Base-by-base conservation (phyloP, 2,797 vertebrate species). In the Acanthis flammea region DNA sequence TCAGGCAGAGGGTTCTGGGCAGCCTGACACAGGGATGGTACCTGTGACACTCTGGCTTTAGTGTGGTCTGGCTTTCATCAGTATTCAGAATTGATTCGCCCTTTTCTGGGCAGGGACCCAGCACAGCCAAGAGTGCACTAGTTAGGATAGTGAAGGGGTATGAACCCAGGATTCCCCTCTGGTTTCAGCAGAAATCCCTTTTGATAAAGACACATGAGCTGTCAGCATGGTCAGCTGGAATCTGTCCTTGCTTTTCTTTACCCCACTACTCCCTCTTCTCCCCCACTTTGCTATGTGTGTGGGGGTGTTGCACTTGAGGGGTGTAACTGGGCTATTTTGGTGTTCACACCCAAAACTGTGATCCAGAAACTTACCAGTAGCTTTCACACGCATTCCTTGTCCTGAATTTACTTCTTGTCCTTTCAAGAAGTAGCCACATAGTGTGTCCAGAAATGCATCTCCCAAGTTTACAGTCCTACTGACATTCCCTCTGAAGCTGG, bases 201-300 rank as follows among this genome's bases (percentile, higher is more conserved):
- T 71, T 45, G 65, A n/a, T 47, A 60, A 86, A 67, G 39, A 33
- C 21, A 37, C 0, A 0, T 7, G 27, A 39, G 13, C 2, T 3
- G 25, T 54, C 48, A 23, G 18, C 1, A 10, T 41, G 50, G 71
- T 25, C 39, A 62, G 4, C 33, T 6, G 8, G 19, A 9, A 19
- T 23, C 37, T 12, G 2, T 23, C 5, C 0, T 37, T 39, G 44
- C 35, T 80, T 30, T 18, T 63, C 12, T 30, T 25, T 51, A 9
- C 4, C 17, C 45, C 17, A 10, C 21, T 7, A 2, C 15, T 18
- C 19, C 2, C 1, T 39, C 37, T 58, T 67, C 58, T 58, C 44
- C 16, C 13, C 41, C 6, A 2, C 48, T 31, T 5, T 11, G 7
- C 11, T 5, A 2, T 10, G 0, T 19, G 10, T 5, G 28, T 2